Evolutionary conservation across 2,888 invertebrate species (phyloP).

Genomic region (Amphipyra berbera): DNA sequence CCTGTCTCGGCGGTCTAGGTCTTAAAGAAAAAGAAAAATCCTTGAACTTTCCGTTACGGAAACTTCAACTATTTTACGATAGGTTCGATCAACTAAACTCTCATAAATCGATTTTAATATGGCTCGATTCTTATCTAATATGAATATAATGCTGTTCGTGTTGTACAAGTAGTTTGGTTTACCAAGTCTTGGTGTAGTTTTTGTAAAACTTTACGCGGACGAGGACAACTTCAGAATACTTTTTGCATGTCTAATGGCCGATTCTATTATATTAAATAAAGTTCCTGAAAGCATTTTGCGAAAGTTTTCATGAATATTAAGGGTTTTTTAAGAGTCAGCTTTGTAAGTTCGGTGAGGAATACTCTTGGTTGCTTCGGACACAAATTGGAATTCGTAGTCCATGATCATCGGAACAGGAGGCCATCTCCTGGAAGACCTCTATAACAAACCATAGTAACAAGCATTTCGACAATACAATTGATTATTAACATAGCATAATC

Average conservation of each 20-base stretch:
- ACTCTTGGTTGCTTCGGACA: slow-evolving; percentile 5
- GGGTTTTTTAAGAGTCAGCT: slow-evolving; percentile 36
- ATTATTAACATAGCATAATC: too few relatives aligned
- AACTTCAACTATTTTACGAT: neutral
- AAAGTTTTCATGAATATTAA: slow-evolving; percentile 50
- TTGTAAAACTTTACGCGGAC: slow-evolving; percentile 36
- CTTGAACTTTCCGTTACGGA: slow-evolving; percentile 3
- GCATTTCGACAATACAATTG: too few relatives aligned
- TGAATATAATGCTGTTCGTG: slow-evolving; percentile 36
- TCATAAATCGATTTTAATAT: slow-evolving; percentile 39
- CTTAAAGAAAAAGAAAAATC: slow-evolving; percentile 1
- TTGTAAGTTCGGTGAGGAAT: slow-evolving; percentile 23
- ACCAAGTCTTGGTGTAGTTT: slow-evolving; percentile 41
- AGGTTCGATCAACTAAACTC: slow-evolving; percentile 27
- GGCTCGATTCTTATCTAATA: slow-evolving; percentile 23
- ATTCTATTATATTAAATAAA: slow-evolving; percentile 56
- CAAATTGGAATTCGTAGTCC: neutral
- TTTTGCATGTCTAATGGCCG: slow-evolving; percentile 55
- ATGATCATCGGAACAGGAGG: too few relatives aligned
- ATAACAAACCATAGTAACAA: too few relatives aligned
- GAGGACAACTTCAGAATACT: slow-evolving; percentile 45
- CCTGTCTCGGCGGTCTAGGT: too few relatives aligned
- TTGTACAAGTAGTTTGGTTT: slow-evolving; percentile 46
- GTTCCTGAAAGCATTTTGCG: slow-evolving; percentile 48
- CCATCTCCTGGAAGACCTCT: too few relatives aligned